Evolutionary conservation across 2,888 invertebrate genomes (phyloP), one percentile per base, ranked within the genome.

Genomic region (Calameuta filiformis): DNA sequence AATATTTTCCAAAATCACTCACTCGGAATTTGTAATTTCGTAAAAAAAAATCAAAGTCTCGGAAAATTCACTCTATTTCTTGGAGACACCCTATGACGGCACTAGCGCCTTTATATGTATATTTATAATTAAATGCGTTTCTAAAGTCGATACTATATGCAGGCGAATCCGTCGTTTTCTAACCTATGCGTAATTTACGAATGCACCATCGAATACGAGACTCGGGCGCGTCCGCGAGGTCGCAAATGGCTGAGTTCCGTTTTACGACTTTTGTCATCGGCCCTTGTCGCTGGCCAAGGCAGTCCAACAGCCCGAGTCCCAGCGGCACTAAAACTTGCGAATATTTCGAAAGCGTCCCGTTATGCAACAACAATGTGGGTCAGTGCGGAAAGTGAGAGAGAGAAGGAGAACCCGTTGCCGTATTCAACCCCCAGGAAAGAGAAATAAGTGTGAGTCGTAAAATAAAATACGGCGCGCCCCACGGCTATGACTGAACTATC

Each of bases 351-450:
- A 86, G 78, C 83, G 83, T 86, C 82, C 87, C 85, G 87, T 88
- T 89, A 87, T 84, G 87, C 87, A 89, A 88, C 86, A 84, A 86
- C 86, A 89, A 88, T 88, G 86, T 89, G 85, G 86, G 86, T 88
- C 88, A 88, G 85, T 80, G 84, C 85, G 71, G 83, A 76, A 80
- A 83, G 76, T 68, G 76, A 12, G 73, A 76, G 35, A 30, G 73
- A 34, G 40, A 69, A 12, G 23, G 80, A 71, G 73, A 73, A 79
- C 81, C 77, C 80, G 78, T 79, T 73, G 75, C 76, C 81, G 80
- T 81, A 81, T 83, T 77, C 81, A 81, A 80, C 83, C 85, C 84
- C 85, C 82, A 78, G 76, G 81, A 84, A 83, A 83, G 85, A 85
- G 84, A 86, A 86, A 85, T 87, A 88, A 89, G 87, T 86, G 85